These are phyloP conservation scores for Macropus fuliginosus DNA, from an alignment of 2,797 vertebrate genomes.

Conservation along the genomic window DNA sequence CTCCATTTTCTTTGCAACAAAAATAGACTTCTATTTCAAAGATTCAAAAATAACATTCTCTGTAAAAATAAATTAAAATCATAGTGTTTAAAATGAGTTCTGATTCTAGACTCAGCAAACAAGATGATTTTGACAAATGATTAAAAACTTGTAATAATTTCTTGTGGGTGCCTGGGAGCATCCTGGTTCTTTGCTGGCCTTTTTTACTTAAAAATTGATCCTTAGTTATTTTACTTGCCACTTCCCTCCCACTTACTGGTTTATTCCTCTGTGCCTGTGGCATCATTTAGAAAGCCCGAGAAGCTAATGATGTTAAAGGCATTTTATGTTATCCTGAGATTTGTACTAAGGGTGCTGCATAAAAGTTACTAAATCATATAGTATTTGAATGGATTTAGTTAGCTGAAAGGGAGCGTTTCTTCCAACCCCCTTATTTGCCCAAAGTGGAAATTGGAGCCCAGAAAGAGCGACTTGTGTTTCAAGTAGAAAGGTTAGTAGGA, in stretches of 20 bases:
- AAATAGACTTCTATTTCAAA: slow-evolving; percentile 48
- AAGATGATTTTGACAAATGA: slow-evolving; percentile 49
- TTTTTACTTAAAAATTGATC: slow-evolving; percentile 38
- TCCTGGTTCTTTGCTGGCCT: background rate
- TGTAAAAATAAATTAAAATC: slow-evolving; percentile 49
- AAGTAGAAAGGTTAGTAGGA: background rate
- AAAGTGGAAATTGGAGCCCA: background rate
- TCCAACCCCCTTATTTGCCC: background rate
- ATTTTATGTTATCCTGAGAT: background rate
- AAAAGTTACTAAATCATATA: background rate
- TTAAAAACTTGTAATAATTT: background rate
- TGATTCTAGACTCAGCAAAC: slow-evolving; percentile 28
- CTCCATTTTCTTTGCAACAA: slow-evolving; percentile 27
- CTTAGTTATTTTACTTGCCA: background rate
- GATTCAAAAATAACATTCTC: background rate
- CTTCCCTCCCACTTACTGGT: background rate
- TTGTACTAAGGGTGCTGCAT: slow-evolving; percentile 23
- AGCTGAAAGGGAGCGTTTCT: background rate
- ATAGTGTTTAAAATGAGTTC: slow-evolving; percentile 29
- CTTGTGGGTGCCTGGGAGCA: background rate
- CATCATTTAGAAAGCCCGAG: slow-evolving; percentile 39
- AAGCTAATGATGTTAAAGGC: background rate
- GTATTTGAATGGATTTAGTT: background rate
- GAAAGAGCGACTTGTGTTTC: background rate
- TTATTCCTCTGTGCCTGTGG: background rate